A percentile compares a stretch with the other conserved stretches of the same genome.
Evolutionary conservation across 2,113 vertebrate species (phyloP).

Genomic region (Tyto alba): DNA sequence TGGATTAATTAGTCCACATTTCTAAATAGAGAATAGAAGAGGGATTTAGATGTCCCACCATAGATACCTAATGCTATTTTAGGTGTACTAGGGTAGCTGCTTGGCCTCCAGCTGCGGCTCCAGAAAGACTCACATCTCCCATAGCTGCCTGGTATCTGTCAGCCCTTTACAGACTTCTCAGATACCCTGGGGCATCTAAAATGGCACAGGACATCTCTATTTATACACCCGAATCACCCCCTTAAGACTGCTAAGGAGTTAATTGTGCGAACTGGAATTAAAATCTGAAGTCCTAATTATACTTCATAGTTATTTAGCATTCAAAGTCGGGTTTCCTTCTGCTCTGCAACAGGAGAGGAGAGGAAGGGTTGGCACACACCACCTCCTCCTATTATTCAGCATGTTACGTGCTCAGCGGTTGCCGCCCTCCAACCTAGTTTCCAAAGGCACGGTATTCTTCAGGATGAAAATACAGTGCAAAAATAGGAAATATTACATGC

Average conservation of each 20-base stretch:
- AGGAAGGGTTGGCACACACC: neutral
- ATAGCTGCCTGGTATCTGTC: neutral
- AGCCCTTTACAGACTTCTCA: neutral
- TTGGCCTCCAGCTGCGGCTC: neutral
- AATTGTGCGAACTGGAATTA: neutral
- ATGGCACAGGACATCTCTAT: neutral
- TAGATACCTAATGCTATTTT: neutral
- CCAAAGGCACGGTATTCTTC: neutral
- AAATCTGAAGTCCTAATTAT: neutral
- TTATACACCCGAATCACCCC: neutral
- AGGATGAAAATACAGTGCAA: neutral
- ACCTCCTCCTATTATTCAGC: neutral
- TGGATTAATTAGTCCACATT: neutral
- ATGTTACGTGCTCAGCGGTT: neutral
- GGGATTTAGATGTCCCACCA: neutral
- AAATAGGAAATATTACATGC: neutral
- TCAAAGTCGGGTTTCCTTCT: neutral
- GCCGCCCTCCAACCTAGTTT: neutral
- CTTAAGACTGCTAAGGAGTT: neutral
- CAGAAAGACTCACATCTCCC: neutral
- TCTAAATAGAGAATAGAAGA: neutral
- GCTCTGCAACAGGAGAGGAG: neutral
- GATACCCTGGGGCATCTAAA: neutral
- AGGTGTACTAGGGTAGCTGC: neutral
- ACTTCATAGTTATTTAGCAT: neutral